Evolutionary conservation across 2,888 invertebrate species (phyloP), one percentile per base, ranked within the genome.

Genomic region (Trichopria drosophilae): DNA sequence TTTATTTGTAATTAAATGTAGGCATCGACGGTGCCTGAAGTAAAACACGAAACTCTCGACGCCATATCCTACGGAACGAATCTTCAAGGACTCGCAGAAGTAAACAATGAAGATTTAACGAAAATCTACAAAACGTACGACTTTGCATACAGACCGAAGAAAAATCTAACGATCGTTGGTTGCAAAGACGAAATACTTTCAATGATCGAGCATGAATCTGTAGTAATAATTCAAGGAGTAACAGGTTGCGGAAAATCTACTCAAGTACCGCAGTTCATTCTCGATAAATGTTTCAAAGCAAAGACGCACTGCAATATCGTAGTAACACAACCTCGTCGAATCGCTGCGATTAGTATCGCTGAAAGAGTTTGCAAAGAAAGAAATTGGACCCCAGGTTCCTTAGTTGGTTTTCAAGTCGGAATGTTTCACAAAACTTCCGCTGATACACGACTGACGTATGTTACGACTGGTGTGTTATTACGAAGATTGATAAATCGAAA

Each of bases 211-310:
- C 78, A 80, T 1, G 86, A 85, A 69, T 83, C 84, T 43, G 89
- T 94, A 0, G 82, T 89, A 1, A 82, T 98, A 9, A 84, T 99
- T 34, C 87, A 93, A 76, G 97, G 97, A 1, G 87, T 88, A 1
- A 97, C 98, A 0, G 98, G 98, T 1, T 95, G 95, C 72, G 98
- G 98, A 13, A 93, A 93, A 76, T 93, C 94, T 0, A 92, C 91
- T 0, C 86, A 87, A 73, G 90, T 71, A 0, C 94, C 96, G 0
- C 96, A 96, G 72, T 94, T 87, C 78, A 91, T 97, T 57, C 76
- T 96, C n/a, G 92, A 96, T 62, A 81, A 87, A 60, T 83, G 83
- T 58, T 84, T 80, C 45, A 77, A 81, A 36, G 79, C 80, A 19
- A 80, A 81, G 18, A 77, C 78, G 45, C 81, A 82, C 39, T 93